Percentiles rank a stretch among this genome's conserved stretches.
phyloP scores from a whole-genome alignment of 2,113 vertebrate genomes.

The Scomber colias region DNA sequence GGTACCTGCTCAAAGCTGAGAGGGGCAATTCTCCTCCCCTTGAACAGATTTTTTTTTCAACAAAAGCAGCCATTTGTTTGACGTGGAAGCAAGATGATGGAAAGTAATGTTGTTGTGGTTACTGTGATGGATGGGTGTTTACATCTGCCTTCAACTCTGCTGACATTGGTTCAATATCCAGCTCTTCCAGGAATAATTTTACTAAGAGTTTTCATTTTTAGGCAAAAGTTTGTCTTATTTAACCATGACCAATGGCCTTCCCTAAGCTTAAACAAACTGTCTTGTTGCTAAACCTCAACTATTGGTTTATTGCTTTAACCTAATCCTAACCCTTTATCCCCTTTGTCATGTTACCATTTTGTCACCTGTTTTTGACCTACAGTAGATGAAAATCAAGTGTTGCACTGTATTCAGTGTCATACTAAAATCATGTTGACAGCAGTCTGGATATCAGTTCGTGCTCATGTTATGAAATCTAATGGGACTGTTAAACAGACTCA shows the following conservation, averaged over 20 bases:
- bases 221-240: conserved; percentile 42
- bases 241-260: conserved; percentile 38
- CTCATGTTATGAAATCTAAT: background rate
- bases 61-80: conserved; percentile 52
- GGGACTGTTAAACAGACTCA: conserved; percentile 31
- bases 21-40: background rate
- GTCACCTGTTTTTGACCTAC: conserved; percentile 5
- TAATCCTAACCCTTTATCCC: conserved; percentile 18
- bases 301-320: conserved; percentile 27
- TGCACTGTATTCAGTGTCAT: background rate
- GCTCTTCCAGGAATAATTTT: conserved; percentile 63
- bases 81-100: conserved; percentile 57
- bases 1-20: conserved; percentile 27
- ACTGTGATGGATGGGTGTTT: conserved; percentile 72
- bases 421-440: background rate
- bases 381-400: conserved; percentile 14
- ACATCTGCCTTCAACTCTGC: conserved; percentile 58
- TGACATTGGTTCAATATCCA: conserved; percentile 59
- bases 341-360: conserved; percentile 2
- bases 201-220: conserved; percentile 50
- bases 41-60: conserved; percentile 36
- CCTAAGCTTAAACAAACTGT: conserved; percentile 43
- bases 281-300: conserved; percentile 37
- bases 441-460: background rate
- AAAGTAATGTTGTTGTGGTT: conserved; percentile 59